Conservation (phyloP, 2,113 vertebrate genomes). For the Malurus alboscapulatus region DNA sequence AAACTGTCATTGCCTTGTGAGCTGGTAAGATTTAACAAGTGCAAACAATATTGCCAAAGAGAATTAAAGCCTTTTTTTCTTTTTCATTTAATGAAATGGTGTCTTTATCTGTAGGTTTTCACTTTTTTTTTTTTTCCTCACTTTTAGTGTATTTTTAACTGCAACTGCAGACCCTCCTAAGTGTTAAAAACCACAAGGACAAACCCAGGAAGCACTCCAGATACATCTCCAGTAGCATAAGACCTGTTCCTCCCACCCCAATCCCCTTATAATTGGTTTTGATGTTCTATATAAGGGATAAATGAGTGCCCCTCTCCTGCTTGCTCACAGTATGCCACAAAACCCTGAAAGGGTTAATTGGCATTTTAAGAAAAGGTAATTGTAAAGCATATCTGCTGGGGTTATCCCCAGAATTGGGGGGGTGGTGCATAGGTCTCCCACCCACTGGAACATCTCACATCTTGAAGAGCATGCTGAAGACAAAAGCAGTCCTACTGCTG, state of each 20-base stretch:
- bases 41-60: not conserved
- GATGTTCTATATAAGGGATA: slow-evolving; percentile 60
- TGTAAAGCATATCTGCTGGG: slow-evolving; percentile 68
- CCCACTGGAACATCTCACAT: slow-evolving; percentile 74
- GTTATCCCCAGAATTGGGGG: slow-evolving; percentile 73
- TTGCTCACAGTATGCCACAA: slow-evolving; percentile 69
- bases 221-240: not conserved
- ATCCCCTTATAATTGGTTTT: slow-evolving; percentile 55
- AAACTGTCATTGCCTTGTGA: slow-evolving; percentile 49
- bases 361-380: slow-evolving; percentile 76
- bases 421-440: slow-evolving; percentile 73
- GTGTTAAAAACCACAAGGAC: not conserved
- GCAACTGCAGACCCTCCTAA: not conserved
- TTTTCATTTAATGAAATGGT: slow-evolving; percentile 7
- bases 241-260: not conserved
- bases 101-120: slow-evolving; percentile 32
- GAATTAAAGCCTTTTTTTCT: not conserved
- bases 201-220: slow-evolving; percentile 17
- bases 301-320: slow-evolving; percentile 58
- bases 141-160: slow-evolving; percentile 5
- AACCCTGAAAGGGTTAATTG: slow-evolving; percentile 77
- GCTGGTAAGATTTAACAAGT: slow-evolving; percentile 48
- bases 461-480: slow-evolving; percentile 74
- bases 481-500: slow-evolving; percentile 71
- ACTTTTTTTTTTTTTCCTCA: not conserved